phyloP scores from a whole-genome alignment of 2,888 invertebrate species.

The Pelosia muscerda region DNA sequence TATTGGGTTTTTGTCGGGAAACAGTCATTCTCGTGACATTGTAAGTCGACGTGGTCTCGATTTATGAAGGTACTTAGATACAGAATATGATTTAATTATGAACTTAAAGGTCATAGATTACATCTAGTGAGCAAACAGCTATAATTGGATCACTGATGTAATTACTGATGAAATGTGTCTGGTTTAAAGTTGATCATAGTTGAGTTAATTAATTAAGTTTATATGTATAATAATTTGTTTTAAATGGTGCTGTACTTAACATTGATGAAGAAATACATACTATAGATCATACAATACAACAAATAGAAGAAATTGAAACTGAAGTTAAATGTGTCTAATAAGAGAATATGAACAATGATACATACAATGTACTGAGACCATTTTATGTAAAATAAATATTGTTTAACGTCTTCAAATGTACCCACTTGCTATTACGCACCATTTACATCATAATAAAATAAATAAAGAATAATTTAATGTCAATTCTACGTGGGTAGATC shows the following conservation, averaged over 20 bases:
- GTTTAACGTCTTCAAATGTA: no score
- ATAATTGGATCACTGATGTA: slow-evolving; percentile 26
- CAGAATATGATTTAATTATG: slow-evolving; percentile 18
- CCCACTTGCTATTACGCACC: no score
- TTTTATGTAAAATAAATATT: no score
- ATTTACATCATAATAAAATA: no score
- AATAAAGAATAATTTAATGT: no score
- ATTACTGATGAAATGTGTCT: not conserved
- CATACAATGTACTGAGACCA: no score
- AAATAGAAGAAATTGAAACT: not conserved
- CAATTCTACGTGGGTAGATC: no score
- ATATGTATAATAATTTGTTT: not conserved
- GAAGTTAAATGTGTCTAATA: no score
- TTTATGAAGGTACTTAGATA: slow-evolving; percentile 30
- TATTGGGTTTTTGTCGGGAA: slow-evolving; percentile 45
- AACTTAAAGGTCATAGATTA: slow-evolving; percentile 40
- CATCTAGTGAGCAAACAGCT: slow-evolving; percentile 33
- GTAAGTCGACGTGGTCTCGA: slow-evolving; percentile 33
- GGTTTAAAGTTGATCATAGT: not conserved
- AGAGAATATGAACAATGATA: no score
- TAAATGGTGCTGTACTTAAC: not conserved
- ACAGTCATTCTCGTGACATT: slow-evolving; percentile 46
- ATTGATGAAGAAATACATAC: not conserved
- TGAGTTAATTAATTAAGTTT: not conserved
- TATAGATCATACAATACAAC: not conserved